Base-by-base conservation (phyloP, 1,140 invertebrate species). In the Drosophila sulfurigaster region DNA sequence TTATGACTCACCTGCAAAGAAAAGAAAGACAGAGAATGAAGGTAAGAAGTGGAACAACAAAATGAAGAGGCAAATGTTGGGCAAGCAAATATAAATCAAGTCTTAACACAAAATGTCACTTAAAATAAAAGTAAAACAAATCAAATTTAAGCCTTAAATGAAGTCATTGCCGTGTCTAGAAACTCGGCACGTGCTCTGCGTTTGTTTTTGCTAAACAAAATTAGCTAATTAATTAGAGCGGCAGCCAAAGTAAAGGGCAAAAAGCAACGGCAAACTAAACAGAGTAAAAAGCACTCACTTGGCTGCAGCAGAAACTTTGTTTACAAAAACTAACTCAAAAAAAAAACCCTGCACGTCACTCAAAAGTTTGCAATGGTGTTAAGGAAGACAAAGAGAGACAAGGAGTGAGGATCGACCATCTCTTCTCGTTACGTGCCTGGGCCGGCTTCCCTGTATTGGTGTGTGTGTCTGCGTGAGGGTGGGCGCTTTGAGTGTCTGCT, bases 211-310 rank as follows among this genome's bases (percentile, higher is more conserved):
- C 76, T 67, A 73, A 78, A 81, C 71, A 72, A 87, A 88, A 79
- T 86, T 79, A 87, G 78, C 83, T 82, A 87, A 87, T 87, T 87
- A 82, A 87, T 88, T 82, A 74, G 76, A 56, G 62, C 32, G 52
- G 32, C 49, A 20, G 74, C 51, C 35, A 38, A 38, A 38, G 35
- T 10, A 38, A 38, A 38, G 35, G 35, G 35, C 35, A 43, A 54
- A 20, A 30, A 25, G 28, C 65, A 62, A 66, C 56, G 64, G 62
- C 48, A 75, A 78, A 78, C 28, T 67, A 65, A 75, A 83, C 7
- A 16, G 46, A 60, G 30, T 51, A 35, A 62, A 71, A 57, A 72
- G n/a, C 30, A 30, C 48, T 60, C 57, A 13, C 6, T 57, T 6
- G 54, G 16, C 20, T 43, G 56, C 20, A 56, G 41, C 35, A 45